A percentile compares a stretch with the other conserved stretches of the same genome.
Conservation (phyloP, 2,113 vertebrate species). For the Vidua chalybeata region DNA sequence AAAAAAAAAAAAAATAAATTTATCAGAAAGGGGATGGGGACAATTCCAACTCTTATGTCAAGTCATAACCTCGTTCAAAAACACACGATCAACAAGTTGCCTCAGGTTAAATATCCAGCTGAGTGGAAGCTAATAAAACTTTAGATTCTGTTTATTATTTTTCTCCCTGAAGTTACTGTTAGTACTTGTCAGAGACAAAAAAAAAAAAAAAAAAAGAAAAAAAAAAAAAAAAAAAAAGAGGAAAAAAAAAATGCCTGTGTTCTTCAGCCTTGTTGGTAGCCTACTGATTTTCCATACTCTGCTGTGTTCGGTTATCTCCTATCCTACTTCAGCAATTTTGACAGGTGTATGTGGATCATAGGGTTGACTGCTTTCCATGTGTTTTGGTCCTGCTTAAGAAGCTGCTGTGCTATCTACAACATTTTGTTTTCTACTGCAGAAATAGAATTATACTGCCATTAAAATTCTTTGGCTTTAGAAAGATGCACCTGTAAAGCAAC, state of each 20-base stretch:
- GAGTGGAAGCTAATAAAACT: conserved; percentile 21
- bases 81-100: background rate
- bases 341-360: background rate
- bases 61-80: background rate
- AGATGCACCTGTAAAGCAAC: conserved; percentile 20
- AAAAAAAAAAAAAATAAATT: background rate
- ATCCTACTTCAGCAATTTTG: conserved; percentile 36
- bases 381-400: conserved; percentile 25
- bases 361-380: conserved; percentile 26
- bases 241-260: background rate
- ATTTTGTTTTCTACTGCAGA: conserved; percentile 8
- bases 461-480: conserved; percentile 24
- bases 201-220: background rate
- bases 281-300: conserved; percentile 24
- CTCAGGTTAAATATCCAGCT: conserved; percentile 14
- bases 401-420: background rate
- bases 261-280: conserved; percentile 34
- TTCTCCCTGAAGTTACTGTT: background rate
- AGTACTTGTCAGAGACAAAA: background rate
- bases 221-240: background rate
- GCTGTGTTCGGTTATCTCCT: conserved; percentile 16
- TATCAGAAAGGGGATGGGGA: background rate
- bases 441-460: background rate
- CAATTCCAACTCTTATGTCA: background rate
- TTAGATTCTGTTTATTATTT: conserved; percentile 17